Percentiles rank a stretch among this genome's conserved stretches.
phyloP scores from a whole-genome alignment of 2,888 invertebrate genomes.

The Hyalella azteca region DNA sequence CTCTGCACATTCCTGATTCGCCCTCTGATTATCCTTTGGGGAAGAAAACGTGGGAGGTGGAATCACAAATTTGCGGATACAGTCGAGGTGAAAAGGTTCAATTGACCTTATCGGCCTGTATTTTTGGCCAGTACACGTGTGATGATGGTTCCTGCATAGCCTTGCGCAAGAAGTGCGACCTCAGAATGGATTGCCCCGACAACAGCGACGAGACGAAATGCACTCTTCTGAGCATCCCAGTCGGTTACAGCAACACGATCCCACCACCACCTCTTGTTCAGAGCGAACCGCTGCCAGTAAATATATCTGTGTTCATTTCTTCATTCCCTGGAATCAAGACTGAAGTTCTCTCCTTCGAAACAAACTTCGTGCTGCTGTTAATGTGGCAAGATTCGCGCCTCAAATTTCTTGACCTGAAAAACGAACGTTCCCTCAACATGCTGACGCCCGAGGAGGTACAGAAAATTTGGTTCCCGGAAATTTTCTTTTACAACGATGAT shows the following conservation, averaged over 20 bases:
- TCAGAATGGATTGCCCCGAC: constrained; percentile 48
- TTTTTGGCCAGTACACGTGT: constrained; percentile 48
- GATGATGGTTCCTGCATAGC: constrained; percentile 49
- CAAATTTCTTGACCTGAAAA: constrained; percentile 47
- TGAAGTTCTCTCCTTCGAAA: constrained; percentile 33
- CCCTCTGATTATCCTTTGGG: constrained; percentile 51
- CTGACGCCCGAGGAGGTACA: constrained; percentile 22
- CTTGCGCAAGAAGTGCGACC: constrained; percentile 43
- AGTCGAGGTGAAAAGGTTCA: constrained; percentile 39
- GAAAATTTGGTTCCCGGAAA: constrained; percentile 48
- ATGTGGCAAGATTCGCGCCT: constrained; percentile 47
- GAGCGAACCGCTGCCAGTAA: constrained; percentile 35
- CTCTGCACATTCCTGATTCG: constrained; percentile 40
- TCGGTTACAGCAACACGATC: constrained; percentile 41
- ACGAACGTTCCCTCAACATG: constrained; percentile 49
- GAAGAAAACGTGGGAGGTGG: constrained; percentile 46
- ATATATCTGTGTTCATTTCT: constrained; percentile 36
- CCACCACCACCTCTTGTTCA: constrained; percentile 35
- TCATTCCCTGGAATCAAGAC: constrained; percentile 49
- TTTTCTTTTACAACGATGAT: constrained; percentile 48
- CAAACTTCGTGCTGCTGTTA: constrained; percentile 38
- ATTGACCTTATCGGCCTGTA: constrained; percentile 49
- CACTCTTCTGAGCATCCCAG: constrained; percentile 40
- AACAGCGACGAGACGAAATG: constrained; percentile 51
- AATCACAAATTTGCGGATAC: constrained; percentile 41